Conservation (phyloP, 2,797 vertebrate genomes). For the Acrocephalus scirpaceus region DNA sequence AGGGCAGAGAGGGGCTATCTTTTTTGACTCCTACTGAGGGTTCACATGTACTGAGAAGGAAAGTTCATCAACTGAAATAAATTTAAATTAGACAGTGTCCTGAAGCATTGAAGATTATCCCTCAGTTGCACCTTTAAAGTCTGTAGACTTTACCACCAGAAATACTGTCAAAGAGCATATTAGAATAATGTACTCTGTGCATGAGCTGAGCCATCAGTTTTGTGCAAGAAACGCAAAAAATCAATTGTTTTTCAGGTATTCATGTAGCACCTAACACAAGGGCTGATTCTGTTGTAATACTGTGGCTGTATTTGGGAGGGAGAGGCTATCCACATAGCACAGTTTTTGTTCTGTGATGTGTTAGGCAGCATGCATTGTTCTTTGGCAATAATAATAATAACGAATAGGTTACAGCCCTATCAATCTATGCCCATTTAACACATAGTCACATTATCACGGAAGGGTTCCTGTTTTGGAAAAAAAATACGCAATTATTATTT, state of each 20-base stretch:
- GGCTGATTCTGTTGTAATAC: neutral
- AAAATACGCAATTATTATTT: neutral
- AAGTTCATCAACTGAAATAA: neutral
- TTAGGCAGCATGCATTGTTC: neutral
- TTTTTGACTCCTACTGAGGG: neutral
- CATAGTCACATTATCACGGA: neutral
- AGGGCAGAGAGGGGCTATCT: rapidly evolving
- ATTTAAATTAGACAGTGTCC: neutral
- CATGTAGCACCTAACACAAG: neutral
- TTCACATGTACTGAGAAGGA: neutral
- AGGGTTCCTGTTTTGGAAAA: neutral
- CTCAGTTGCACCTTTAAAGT: neutral
- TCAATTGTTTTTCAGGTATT: neutral
- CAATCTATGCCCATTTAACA: neutral
- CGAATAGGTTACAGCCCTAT: neutral
- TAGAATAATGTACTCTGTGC: neutral
- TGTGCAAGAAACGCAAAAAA: neutral
- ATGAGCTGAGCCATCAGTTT: neutral
- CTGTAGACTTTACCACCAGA: neutral
- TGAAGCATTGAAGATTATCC: neutral
- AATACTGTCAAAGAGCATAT: neutral
- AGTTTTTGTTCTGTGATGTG: neutral
- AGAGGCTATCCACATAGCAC: neutral
- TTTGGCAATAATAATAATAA: neutral
- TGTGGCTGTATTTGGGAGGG: neutral